Conservation (phyloP, 2,113 vertebrate species). For the Aphyosemion australe region DNA sequence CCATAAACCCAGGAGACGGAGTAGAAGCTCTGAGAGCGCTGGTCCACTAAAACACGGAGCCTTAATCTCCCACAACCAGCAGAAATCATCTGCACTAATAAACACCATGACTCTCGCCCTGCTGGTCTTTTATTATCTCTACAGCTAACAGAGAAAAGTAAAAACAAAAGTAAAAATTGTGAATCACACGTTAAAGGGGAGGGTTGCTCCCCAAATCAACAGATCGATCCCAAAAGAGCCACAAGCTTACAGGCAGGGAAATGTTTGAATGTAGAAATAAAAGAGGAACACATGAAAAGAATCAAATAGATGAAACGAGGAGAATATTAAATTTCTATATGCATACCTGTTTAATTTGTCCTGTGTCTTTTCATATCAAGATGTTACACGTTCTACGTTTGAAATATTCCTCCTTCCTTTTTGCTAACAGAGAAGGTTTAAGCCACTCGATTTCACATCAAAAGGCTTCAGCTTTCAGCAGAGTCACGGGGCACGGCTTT, state of each 20-base stretch:
- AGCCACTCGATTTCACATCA: conserved; percentile 56
- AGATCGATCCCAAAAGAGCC: too few species aligned
- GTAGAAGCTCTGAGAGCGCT: conserved; percentile 30
- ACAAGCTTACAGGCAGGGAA: too few species aligned
- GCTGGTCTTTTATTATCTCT: too few species aligned
- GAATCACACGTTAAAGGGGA: too few species aligned
- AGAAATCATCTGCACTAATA: conserved; percentile 49
- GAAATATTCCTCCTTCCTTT: conserved; percentile 40
- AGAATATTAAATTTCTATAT: conserved; percentile 12
- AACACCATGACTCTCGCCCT: too few species aligned
- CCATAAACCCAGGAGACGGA: conserved; percentile 59
- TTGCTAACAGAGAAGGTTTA: conserved; percentile 11
- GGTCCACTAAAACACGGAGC: conserved; percentile 56
- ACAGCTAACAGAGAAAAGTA: too few species aligned
- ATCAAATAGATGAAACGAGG: too few species aligned
- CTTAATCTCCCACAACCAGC: conserved; percentile 55
- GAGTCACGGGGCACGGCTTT: conserved; percentile 42
- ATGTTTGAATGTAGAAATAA: too few species aligned
- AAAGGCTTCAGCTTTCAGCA: conserved; percentile 39
- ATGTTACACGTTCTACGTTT: conserved; percentile 25
- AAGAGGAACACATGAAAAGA: too few species aligned
- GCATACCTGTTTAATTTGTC: conserved; percentile 38
- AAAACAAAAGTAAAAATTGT: too few species aligned
- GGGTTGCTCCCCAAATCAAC: too few species aligned
- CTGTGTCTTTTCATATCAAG: conserved; percentile 35